phyloP scores from a whole-genome alignment of 1,140 invertebrate genomes.

The Amyelois transitella region DNA sequence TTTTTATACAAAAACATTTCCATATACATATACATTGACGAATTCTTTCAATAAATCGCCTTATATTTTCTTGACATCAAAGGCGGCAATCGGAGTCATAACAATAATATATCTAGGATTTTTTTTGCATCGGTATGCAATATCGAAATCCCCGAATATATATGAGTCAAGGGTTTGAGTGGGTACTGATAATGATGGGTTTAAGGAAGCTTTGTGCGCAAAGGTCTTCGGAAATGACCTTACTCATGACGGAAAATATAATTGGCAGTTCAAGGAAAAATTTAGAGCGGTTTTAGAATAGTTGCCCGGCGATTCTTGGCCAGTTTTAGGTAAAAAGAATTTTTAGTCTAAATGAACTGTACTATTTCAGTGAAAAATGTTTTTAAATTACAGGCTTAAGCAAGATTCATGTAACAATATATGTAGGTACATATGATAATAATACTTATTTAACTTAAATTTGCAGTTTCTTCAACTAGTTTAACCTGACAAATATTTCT shows the following conservation, averaged over 20 bases:
- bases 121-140: constrained; percentile 19
- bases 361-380: not conserved
- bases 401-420: too few species aligned
- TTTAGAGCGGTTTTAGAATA: not conserved
- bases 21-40: not conserved
- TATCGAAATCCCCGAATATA: constrained; percentile 10
- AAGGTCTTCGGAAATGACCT: not conserved
- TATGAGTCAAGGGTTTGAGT: constrained; percentile 6
- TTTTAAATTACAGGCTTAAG: not conserved
- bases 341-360: too few species aligned
- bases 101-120: constrained; percentile 28
- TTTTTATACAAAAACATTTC: too few species aligned
- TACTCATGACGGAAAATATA: not conserved
- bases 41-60: constrained; percentile 5
- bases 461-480: too few species aligned
- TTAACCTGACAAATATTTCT: too few species aligned
- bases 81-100: constrained; percentile 16
- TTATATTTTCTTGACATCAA: constrained; percentile 16
- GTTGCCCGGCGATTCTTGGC: not conserved
- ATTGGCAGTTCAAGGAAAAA: not conserved
- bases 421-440: too few species aligned
- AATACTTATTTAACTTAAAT: too few species aligned
- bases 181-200: not conserved
- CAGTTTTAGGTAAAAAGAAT: not conserved
- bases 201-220: not conserved